phyloP scores from a whole-genome alignment of 2,797 vertebrate species.

The Gallinago nigripennis region DNA sequence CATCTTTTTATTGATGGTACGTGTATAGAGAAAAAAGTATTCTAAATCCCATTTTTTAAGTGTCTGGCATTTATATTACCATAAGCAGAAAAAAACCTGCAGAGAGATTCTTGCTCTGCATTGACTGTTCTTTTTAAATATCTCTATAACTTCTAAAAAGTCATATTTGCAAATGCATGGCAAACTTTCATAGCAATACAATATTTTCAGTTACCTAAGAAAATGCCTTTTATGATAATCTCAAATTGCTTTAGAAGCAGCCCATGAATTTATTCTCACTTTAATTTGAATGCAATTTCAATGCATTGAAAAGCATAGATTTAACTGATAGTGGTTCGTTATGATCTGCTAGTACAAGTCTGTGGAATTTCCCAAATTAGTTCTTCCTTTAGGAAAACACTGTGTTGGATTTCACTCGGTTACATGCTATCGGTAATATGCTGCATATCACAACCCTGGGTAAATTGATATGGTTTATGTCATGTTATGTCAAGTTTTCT shows the following conservation, averaged over 20 bases:
- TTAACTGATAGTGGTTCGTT: not conserved
- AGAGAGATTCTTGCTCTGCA: not conserved
- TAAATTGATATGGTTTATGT: not conserved
- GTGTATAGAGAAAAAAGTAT: not conserved
- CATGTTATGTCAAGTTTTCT: not conserved
- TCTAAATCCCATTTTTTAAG: accelerated
- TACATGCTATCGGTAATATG: not conserved
- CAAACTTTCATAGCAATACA: not conserved
- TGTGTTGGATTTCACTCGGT: not conserved
- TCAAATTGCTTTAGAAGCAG: not conserved
- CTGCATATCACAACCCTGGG: accelerated
- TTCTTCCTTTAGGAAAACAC: not conserved
- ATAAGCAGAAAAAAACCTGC: not conserved
- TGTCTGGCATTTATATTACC: not conserved
- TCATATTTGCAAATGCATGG: not conserved
- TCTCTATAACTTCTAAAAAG: not conserved
- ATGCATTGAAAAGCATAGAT: not conserved
- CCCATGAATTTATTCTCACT: not conserved
- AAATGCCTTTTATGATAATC: not conserved
- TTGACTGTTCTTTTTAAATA: not conserved
- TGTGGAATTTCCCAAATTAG: not conserved
- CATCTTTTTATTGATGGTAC: not conserved
- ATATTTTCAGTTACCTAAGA: not conserved
- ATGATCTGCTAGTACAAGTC: not conserved
- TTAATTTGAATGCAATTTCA: not conserved